Base-by-base conservation (phyloP, 2,113 vertebrate genomes). In the crab-eating macaque (Macaca fascicularis) region DNA sequence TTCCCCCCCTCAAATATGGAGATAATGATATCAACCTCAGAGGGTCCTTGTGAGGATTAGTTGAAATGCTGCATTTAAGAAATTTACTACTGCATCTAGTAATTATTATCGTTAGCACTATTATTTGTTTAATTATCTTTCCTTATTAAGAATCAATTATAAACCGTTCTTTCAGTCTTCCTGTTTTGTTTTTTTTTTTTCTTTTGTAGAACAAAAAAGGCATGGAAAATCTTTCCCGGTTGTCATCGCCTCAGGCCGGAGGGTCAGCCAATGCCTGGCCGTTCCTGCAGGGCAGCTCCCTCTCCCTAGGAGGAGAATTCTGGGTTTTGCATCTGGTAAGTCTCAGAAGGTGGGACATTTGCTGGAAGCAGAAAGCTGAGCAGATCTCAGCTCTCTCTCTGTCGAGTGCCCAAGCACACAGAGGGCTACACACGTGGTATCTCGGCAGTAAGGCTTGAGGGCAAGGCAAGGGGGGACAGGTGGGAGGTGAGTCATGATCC, bases 281-380 rank as follows among this genome's bases (percentile, higher is more conserved):
- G 17, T 48, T 32, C 0, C 81, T 9, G 9, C 11, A 32, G 11
- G 40, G 10, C 25, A 5, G 35, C 52, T 43, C 38, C 35, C n/a
- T 16, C 17, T 14, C 7, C 3, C 45, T 13, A 0, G 2, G 59
- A 61, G 48, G 6, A 12, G n/a, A 8, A 13, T 5, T 30, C 72
- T 23, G 30, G 8, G 8, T 27, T 30, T 64, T 43, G 2, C 2
- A 7, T 5, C 14, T 4, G 8, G 7, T 22, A 79, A 4, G 89
- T 67, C 20, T 8, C 35, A 20, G 40, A 23, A 40, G 45, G 6
- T 23, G 48, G 30, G 25, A 72, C 19, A 4, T 12, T 13, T 4
- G 4, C 12, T 9, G 17, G 79, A 35, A 9, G 30, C 7, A 38
- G 38, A 35, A 83, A 76, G 78, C 75, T 4, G 6, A 79, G 76